Conservation (phyloP, 2,888 invertebrate genomes). For the Salpingus planirostris region DNA sequence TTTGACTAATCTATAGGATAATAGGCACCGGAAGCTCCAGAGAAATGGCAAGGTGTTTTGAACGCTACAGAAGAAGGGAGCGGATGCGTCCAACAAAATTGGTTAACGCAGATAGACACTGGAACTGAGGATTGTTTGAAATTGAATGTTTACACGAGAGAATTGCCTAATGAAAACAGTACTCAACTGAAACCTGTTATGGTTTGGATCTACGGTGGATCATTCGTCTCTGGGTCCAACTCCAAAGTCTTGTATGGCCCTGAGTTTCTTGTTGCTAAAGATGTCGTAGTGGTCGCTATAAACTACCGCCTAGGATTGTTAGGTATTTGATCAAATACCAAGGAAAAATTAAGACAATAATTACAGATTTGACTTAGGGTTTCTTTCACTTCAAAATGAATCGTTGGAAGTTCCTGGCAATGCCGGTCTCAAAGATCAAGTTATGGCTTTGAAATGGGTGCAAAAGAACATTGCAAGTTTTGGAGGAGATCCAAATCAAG, state of each 20-base stretch:
- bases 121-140: constrained; percentile 19
- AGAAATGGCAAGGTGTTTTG: constrained; percentile 14
- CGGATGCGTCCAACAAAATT: constrained; percentile 8
- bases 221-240: constrained; percentile 34
- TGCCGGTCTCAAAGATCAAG: constrained; percentile 47
- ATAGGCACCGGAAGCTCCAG: constrained; percentile 13
- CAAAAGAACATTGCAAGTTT: constrained; percentile 44
- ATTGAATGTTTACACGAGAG: constrained; percentile 17
- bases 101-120: constrained; percentile 5
- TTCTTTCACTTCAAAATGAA: constrained; percentile 43
- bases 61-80: constrained; percentile 14
- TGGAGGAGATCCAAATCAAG: constrained; percentile 46
- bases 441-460: constrained; percentile 45
- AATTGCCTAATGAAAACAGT: background rate
- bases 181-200: constrained; percentile 26
- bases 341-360: no score
- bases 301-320: constrained; percentile 32
- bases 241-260: constrained; percentile 25
- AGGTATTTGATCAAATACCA: constrained; percentile 10
- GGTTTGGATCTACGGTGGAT: constrained; percentile 43
- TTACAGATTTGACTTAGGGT: no score
- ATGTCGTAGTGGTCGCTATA: constrained; percentile 28
- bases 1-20: background rate
- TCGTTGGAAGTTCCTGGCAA: constrained; percentile 45
- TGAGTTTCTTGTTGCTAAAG: constrained; percentile 25